Evolutionary conservation across 1,140 invertebrate genomes (phyloP).

Genomic region (Drosophila kurseongensis): DNA sequence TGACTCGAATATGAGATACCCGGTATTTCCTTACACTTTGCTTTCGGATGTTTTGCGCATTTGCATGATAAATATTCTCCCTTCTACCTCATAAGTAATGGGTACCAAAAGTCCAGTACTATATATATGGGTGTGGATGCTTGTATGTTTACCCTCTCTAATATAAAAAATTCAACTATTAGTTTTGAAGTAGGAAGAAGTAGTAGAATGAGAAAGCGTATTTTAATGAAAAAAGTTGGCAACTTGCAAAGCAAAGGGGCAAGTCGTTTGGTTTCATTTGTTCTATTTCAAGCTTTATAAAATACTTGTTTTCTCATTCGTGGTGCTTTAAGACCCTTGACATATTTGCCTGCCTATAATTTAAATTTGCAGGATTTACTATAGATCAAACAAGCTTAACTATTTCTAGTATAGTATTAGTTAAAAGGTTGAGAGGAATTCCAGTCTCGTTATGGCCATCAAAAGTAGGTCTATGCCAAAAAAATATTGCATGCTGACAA

Average conservation of each 20-base stretch:
- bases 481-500: too few relatives aligned
- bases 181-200: conserved; percentile 28
- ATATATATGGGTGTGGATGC: not conserved
- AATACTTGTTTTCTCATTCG: not conserved
- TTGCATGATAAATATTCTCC: not conserved
- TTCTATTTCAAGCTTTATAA: not conserved
- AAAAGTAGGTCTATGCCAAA: too few relatives aligned
- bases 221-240: conserved; percentile 45
- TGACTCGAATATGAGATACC: not conserved
- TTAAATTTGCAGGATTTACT: too few relatives aligned
- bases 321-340: not conserved
- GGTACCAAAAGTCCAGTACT: conserved; percentile 22
- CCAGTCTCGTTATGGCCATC: too few relatives aligned
- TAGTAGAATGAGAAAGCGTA: conserved; percentile 10
- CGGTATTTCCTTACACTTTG: too few relatives aligned
- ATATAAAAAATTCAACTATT: conserved; percentile 47
- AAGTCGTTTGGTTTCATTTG: conserved; percentile 11
- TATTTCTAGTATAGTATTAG: too few relatives aligned
- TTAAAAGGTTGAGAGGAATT: too few relatives aligned
- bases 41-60: not conserved
- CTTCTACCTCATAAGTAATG: not conserved
- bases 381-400: too few relatives aligned
- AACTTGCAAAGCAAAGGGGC: conserved; percentile 9
- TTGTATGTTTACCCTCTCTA: conserved; percentile 32
- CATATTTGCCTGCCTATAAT: too few relatives aligned